Evolutionary conservation across 2,888 invertebrate genomes (phyloP), one percentile per base, ranked within the genome.

Genomic region (Drosophila neonasuta): DNA sequence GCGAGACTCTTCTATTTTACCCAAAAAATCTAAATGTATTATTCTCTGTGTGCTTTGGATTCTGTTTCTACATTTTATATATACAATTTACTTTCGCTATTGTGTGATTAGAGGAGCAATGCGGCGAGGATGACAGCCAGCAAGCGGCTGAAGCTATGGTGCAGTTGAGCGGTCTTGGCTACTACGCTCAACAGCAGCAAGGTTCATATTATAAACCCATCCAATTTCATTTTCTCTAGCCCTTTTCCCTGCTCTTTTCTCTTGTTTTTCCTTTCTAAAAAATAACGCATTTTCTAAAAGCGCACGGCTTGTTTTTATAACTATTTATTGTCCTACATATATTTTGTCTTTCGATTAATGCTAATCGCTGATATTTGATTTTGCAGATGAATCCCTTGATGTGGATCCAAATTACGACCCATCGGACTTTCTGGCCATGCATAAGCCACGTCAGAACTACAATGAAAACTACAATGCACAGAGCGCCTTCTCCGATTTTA

Each of bases 391-490:
- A 88, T 94, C 94, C 63, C 93, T 95, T 92, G 95, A 95, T 78
- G 93, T 95, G 20, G 96, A 96, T 91, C 94, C 95, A 0, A 95
- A 94, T 86, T 97, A 97, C 90, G 97, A 97, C 91, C 96, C 96
- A 0, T 95, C 96, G 0, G 97, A 96, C 90, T 96, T 97, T 89
- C 91, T 96, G 52, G 92, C 88, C 50, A 88, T 95, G 90, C 92
- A 93, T 55, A 90, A 88, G 65, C 87, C 89, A 11, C 68, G 87
- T 1, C 81, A 74, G 10, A 75, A 8, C 52, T 75, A 61, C 11
- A 64, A 57, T 11, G 78, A 83, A 50, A 56, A 52, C 15, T 73
- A 70, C 44, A 74, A 49, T 52, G 64, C 68, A 3, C 64, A 59
- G 29, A 63, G 71, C 61, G 81, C 77, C 48, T 66, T 80, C 66